Base-by-base conservation (phyloP, 2,113 vertebrate species). In the Pholis gunnellus region DNA sequence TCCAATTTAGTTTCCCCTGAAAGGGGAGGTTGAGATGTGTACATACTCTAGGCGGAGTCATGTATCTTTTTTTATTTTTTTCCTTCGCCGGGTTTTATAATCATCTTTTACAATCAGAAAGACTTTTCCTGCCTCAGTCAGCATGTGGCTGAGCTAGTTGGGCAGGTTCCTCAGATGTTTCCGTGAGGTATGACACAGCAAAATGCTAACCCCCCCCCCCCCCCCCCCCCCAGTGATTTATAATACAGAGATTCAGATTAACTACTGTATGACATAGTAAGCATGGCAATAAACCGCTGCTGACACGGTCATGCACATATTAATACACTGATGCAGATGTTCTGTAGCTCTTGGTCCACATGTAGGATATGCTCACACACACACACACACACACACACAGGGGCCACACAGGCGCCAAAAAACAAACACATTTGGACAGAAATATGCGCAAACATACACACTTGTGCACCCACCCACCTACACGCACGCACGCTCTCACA, bases 201-300 rank as follows among this genome's bases (percentile, higher is more conserved):
- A 70, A 86, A 76, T 69, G 83, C 72, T 79, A 88, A 86, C 86
- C n/a, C n/a, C n/a, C n/a, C 75, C 29, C 29, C 36, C 34, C 36
- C 71, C 31, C 34, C 34, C 6, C 14, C 3, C 61, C 20, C 11
- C 5, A 5, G 72, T 20, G 50, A 90, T 92, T 88, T 87, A 85
- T 76, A 85, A 84, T 72, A 78, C 80, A 72, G 66, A 74, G 76
- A 86, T 88, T 34, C 88, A 73, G 88, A 91, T 91, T 88, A 92
- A 89, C 85, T 93, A 57, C 76, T 66, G 61, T 67, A 63, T 75
- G 79, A 91, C 85, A 88, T 86, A 82, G 87, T 91, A 91, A 89
- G 78, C 76, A 63, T 79, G 17, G 78, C 78, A 79, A 78, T 90
- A 85, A 90, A 92, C 74, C 82, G 69, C 69, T 80, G 88, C 72